A percentile compares a stretch with the other conserved stretches of the same genome.
Conservation (phyloP, 1,140 invertebrate genomes). For the Nephotettix cincticeps region DNA sequence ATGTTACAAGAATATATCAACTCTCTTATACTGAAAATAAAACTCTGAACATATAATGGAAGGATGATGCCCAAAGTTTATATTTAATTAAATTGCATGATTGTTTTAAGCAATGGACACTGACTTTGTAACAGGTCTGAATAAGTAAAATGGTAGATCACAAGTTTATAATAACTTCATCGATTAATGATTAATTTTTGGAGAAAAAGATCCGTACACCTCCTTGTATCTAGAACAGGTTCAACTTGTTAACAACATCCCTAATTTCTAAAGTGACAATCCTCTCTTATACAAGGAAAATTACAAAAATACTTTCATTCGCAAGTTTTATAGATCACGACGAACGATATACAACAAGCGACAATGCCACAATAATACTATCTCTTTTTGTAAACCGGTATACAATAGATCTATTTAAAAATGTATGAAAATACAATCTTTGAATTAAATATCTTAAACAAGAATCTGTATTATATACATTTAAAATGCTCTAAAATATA, state of each 20-base stretch:
- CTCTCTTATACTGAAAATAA: too few species aligned
- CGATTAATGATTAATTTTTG: background rate
- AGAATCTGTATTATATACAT: slow-evolving; percentile 10
- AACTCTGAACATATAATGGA: too few species aligned
- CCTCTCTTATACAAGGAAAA: slow-evolving; percentile 2
- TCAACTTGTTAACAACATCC: background rate
- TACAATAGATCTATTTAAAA: slow-evolving; percentile 23
- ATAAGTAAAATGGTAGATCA: background rate
- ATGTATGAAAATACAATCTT: slow-evolving; percentile 23
- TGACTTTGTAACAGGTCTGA: background rate
- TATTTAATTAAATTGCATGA: background rate
- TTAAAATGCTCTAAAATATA: slow-evolving; percentile 22
- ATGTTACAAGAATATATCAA: too few species aligned
- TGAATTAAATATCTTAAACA: slow-evolving; percentile 19
- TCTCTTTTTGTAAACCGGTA: slow-evolving; percentile 21
- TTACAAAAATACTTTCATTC: slow-evolving; percentile 21
- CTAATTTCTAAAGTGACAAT: background rate
- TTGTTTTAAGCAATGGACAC: background rate
- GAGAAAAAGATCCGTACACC: background rate
- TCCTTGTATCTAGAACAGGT: background rate
- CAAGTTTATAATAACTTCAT: background rate
- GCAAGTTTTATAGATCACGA: background rate
- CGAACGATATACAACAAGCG: slow-evolving; percentile 18
- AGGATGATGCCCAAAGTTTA: too few species aligned
- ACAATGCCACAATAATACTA: slow-evolving; percentile 10